phyloP scores from a whole-genome alignment of 2,113 vertebrate genomes.

The Callorhinus ursinus region DNA sequence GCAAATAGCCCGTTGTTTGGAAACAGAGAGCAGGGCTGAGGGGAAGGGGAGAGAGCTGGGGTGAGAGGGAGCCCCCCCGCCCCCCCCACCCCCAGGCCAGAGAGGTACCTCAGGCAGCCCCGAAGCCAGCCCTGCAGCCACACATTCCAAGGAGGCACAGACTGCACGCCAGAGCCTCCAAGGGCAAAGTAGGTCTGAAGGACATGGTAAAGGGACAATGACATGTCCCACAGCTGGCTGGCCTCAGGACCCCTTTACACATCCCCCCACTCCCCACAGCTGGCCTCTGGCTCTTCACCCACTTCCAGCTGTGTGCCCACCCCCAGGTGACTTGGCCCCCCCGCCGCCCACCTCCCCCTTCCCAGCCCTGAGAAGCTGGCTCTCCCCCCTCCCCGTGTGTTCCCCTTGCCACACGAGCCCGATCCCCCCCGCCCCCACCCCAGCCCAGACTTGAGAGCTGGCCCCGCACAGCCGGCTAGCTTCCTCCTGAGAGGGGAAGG shows the following conservation, averaged over 20 bases:
- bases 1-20: too few species aligned
- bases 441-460: neutral
- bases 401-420: too few species aligned
- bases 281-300: too few species aligned
- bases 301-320: accelerated
- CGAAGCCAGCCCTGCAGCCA: neutral
- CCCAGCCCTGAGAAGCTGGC: neutral
- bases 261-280: accelerated
- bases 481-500: neutral
- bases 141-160: accelerated
- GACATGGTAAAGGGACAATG: accelerated
- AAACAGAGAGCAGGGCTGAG: neutral
- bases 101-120: neutral
- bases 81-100: neutral
- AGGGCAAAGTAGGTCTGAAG: neutral
- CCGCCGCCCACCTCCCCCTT: neutral
- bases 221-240: accelerated
- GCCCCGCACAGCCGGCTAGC: neutral
- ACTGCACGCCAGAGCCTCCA: neutral
- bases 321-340: neutral
- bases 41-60: neutral
- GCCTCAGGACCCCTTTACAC: accelerated
- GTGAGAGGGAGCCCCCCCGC: too few species aligned
- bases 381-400: neutral
- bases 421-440: too few species aligned